These are phyloP conservation scores for Darevskia mixta DNA, from an alignment of 2,797 vertebrate species.

Conservation along the genomic window DNA sequence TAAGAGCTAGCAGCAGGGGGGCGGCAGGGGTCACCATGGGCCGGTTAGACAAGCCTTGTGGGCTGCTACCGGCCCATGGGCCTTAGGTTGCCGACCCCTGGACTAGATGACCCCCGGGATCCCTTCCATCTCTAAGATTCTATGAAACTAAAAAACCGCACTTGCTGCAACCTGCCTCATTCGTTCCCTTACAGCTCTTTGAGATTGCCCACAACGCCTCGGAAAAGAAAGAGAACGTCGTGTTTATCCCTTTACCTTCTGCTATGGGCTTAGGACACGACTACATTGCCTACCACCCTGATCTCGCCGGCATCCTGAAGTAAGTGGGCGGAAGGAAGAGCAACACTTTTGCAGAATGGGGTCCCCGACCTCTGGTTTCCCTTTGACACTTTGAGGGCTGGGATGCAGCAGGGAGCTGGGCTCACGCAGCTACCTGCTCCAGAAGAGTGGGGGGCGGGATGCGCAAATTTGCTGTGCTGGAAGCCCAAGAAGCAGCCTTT, in stretches of 20 bases:
- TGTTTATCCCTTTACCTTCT: constrained; percentile 80
- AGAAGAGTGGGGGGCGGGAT: background rate
- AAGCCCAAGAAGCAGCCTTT: too few relatives aligned
- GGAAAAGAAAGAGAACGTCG: constrained; percentile 73
- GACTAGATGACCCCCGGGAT: too few relatives aligned
- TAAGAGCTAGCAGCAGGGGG: too few relatives aligned
- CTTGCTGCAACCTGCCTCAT: too few relatives aligned
- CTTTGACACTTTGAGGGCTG: background rate
- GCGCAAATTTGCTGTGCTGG: background rate
- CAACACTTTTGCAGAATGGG: too few relatives aligned
- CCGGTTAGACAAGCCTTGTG: too few relatives aligned
- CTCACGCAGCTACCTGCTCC: too few relatives aligned
- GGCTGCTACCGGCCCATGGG: too few relatives aligned
- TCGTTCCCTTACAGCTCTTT: constrained; percentile 77
- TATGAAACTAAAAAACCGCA: too few relatives aligned
- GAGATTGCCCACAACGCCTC: constrained; percentile 76
- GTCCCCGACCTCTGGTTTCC: constrained; percentile 6
- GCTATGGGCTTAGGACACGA: constrained; percentile 81
- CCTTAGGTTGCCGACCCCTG: too few relatives aligned
- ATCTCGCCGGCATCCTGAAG: constrained; percentile 78
- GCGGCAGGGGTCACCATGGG: too few relatives aligned
- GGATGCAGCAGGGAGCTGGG: background rate
- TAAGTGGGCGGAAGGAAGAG: constrained; percentile 67
- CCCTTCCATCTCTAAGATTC: too few relatives aligned
- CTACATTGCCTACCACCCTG: constrained; percentile 63